Percentiles rank a stretch among this genome's conserved stretches.
Conservation (phyloP, 1,140 invertebrate genomes). For the Drosophila gunungcola region DNA sequence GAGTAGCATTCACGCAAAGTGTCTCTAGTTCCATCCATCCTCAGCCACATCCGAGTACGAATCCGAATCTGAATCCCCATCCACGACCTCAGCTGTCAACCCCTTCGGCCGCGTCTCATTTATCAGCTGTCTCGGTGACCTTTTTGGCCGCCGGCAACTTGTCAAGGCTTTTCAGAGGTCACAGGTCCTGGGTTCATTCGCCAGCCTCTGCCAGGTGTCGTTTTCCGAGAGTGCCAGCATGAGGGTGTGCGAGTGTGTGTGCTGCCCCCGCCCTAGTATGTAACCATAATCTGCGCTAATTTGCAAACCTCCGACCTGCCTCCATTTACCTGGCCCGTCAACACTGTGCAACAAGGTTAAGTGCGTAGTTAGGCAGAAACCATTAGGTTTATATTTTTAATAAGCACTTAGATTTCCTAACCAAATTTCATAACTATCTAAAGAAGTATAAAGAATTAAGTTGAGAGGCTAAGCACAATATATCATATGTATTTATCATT, state of each 20-base stretch:
- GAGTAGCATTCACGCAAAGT: slow-evolving; percentile 3
- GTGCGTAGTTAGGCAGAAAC: neutral
- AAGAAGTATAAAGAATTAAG: too few species aligned
- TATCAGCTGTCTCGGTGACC: slow-evolving; percentile 39
- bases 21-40: slow-evolving; percentile 19
- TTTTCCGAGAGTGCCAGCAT: slow-evolving; percentile 7
- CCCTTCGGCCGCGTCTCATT: slow-evolving; percentile 29
- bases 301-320: slow-evolving; percentile 22
- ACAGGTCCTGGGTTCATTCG: slow-evolving; percentile 1
- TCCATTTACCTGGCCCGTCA: neutral
- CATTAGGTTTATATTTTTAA: too few species aligned
- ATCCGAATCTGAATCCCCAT: too few species aligned
- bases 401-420: too few species aligned
- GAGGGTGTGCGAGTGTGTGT: neutral
- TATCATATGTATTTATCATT: too few species aligned
- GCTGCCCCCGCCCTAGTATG: neutral
- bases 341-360: slow-evolving; percentile 11
- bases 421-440: too few species aligned
- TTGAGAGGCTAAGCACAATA: too few species aligned
- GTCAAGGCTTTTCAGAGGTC: slow-evolving; percentile 33
- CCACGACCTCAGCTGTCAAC: neutral
- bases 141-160: slow-evolving; percentile 34
- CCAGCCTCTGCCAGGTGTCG: slow-evolving; percentile 22
- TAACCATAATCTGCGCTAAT: slow-evolving; percentile 56
- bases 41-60: neutral